A percentile compares a stretch with the other conserved stretches of the same genome.
Evolutionary conservation across 2,113 vertebrate species (phyloP).

Genomic region (Carassius auratus): DNA sequence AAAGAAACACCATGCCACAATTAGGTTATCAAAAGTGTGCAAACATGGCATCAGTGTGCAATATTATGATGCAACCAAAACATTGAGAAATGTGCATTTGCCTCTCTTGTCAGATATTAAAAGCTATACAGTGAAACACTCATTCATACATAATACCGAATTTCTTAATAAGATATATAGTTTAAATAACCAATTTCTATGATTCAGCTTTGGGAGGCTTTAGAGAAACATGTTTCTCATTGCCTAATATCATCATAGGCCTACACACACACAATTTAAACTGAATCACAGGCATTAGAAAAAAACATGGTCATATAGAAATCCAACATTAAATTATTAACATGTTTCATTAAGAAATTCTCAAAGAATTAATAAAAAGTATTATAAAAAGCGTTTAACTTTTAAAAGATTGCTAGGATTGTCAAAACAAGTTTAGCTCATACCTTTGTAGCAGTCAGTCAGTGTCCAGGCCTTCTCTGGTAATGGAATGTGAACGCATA

Average conservation of each 20-base stretch:
- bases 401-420: neutral
- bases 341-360: neutral
- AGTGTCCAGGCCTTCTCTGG: neutral
- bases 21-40: neutral
- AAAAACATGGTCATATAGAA: neutral
- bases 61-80: neutral
- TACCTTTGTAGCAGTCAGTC: neutral
- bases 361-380: neutral
- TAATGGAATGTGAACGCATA: constrained; percentile 6
- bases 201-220: too few relatives aligned
- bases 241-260: too few relatives aligned
- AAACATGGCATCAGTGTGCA: constrained; percentile 5
- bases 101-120: neutral
- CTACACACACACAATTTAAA: neutral
- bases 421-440: neutral
- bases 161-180: neutral
- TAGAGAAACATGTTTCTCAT: too few relatives aligned
- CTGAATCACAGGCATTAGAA: neutral
- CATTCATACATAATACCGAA: neutral
- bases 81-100: neutral
- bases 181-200: neutral
- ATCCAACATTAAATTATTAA: neutral
- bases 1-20: neutral
- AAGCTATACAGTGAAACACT: neutral
- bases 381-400: neutral